phyloP scores from a whole-genome alignment of 2,888 invertebrate species.

The Netelia virgata region DNA sequence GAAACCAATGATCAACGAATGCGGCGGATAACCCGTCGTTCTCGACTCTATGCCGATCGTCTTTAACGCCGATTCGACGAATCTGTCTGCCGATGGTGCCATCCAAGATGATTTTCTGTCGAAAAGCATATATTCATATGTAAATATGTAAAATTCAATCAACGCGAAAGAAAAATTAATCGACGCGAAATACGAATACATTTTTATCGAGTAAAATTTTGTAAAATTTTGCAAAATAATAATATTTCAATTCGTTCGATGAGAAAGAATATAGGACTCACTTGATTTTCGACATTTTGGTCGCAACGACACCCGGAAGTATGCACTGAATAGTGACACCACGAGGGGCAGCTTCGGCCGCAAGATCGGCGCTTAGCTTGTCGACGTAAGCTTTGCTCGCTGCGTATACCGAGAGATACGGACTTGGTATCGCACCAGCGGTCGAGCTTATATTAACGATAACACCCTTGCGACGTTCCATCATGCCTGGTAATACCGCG shows the following conservation, averaged over 20 bases:
- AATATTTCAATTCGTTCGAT: background rate
- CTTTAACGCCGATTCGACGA: constrained; percentile 90
- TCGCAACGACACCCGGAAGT: constrained; percentile 95
- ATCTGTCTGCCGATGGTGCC: constrained; percentile 91
- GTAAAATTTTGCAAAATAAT: no score
- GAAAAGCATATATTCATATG: background rate
- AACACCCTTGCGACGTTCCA: constrained; percentile 91
- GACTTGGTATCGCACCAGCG: constrained; percentile 92
- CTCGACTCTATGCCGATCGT: constrained; percentile 89
- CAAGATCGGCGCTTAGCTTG: constrained; percentile 92
- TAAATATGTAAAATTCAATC: no score
- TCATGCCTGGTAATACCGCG: constrained; percentile 93
- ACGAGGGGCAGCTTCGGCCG: constrained; percentile 90
- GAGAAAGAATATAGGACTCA: constrained; percentile 69
- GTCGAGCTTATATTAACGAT: constrained; percentile 96
- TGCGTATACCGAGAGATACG: constrained; percentile 93
- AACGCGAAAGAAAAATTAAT: background rate
- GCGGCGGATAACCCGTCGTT: constrained; percentile 92
- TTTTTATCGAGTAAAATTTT: no score
- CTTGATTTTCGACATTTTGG: constrained; percentile 94
- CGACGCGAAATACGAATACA: background rate
- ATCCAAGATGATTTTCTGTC: constrained; percentile 88
- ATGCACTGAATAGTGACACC: constrained; percentile 93
- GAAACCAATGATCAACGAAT: constrained; percentile 87
- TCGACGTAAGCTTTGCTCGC: constrained; percentile 95